Percentiles rank a stretch among this genome's conserved stretches.
Conservation (phyloP, 2,797 vertebrate species). For the Picus viridis region DNA sequence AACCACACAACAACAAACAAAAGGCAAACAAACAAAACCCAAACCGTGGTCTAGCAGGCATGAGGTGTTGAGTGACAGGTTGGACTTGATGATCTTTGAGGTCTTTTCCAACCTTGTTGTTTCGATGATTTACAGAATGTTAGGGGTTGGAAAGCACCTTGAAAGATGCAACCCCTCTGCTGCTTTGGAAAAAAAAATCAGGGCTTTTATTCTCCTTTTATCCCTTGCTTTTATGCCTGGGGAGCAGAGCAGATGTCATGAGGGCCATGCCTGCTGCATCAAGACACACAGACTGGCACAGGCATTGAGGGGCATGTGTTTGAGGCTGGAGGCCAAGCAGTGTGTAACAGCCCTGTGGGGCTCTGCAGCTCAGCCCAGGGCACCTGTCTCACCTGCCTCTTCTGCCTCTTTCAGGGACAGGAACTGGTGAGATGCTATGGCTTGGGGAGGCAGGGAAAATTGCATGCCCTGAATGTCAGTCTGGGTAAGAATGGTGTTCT, state of each 20-base stretch:
- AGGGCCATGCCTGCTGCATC: not conserved
- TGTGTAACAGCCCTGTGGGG: accelerated
- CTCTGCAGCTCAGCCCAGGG: not conserved
- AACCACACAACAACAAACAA: too few relatives aligned
- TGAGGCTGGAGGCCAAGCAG: not conserved
- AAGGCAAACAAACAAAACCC: too few relatives aligned
- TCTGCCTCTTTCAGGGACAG: not conserved
- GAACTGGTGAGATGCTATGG: not conserved
- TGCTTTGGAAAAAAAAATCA: not conserved
- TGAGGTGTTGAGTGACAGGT: too few relatives aligned
- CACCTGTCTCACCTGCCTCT: not conserved
- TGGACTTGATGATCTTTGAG: too few relatives aligned
- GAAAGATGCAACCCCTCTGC: not conserved
- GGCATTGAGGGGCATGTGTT: not conserved
- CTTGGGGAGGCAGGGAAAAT: not conserved
- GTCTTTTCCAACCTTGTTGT: too few relatives aligned
- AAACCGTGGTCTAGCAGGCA: too few relatives aligned
- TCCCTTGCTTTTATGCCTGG: not conserved
- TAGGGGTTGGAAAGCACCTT: too few relatives aligned
- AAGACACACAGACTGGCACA: not conserved
- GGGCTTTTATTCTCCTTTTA: not conserved
- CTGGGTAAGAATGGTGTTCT: not conserved
- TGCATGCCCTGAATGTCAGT: not conserved
- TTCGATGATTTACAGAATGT: too few relatives aligned
- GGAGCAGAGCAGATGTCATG: not conserved